phyloP scores from a whole-genome alignment of 2,113 vertebrate species.

The Phaethon lepturus region DNA sequence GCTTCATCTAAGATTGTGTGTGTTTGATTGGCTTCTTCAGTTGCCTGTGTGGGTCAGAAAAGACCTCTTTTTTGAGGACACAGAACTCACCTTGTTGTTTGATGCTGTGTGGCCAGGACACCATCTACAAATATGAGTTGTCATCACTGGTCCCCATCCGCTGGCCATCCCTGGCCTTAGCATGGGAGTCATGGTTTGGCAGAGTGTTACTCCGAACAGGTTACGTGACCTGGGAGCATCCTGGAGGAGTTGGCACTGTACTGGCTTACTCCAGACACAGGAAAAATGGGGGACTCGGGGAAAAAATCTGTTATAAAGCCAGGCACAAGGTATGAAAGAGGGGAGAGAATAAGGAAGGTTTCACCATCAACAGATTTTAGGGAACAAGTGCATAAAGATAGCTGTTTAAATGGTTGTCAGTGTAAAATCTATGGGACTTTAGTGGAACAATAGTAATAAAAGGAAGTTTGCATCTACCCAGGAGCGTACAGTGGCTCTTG shows the following conservation, averaged over 20 bases:
- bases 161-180: not conserved
- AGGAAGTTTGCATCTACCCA: not conserved
- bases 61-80: not conserved
- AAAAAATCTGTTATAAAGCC: not conserved
- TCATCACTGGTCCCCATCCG: not conserved
- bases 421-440: not conserved
- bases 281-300: not conserved
- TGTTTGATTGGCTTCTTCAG: not conserved
- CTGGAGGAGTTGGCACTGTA: not conserved
- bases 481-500: not conserved
- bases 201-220: not conserved
- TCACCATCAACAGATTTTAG: not conserved
- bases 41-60: not conserved
- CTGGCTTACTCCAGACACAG: not conserved
- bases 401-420: not conserved
- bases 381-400: not conserved
- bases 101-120: not conserved
- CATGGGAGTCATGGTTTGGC: not conserved
- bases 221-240: not conserved
- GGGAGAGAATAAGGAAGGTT: not conserved
- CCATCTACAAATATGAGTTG: not conserved
- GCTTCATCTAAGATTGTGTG: not conserved
- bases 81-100: not conserved
- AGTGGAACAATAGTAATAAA: not conserved
- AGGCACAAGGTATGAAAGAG: not conserved